Evolutionary conservation across 2,113 vertebrate genomes (phyloP), one percentile per base, ranked within the genome.

Genomic region (Zonotrichia leucophrys): DNA sequence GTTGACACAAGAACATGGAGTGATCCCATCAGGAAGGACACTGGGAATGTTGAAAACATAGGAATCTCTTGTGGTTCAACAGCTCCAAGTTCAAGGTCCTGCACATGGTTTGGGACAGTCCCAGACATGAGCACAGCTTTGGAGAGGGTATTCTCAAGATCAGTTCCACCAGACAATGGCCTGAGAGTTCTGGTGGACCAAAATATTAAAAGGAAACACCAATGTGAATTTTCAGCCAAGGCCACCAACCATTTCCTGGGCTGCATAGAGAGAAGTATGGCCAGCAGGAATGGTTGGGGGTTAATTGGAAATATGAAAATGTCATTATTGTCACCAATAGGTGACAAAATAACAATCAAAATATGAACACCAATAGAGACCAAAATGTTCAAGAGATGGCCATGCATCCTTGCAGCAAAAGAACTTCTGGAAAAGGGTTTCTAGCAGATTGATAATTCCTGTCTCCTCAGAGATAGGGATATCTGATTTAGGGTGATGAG

Each of bases 51-150:
- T 35, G 31, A 35, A 25, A 19, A 35, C 23, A 5, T 6, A 39
- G 55, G 28, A 64, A 39, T 18, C 9, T n/a, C n/a, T 3, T 39
- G 17, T 6, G 22, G 3, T 33, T 39, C 23, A 39, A 39, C 15
- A 64, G 9, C 1, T 46, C 7, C 41, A 55, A 39, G 14, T 5
- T 4, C 11, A 47, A 7, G 4, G 2, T 74, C 18, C 23, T 55
- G 2, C 9, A 39, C 18, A 4, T 28, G 27, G 0, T 0, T 3
- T 33, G 28, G 14, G 49, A 9, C 27, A 55, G 5, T 64, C n/a
- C 27, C n/a, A 39, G 18, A 28, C 28, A 39, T 3, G 15, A 55
- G 41, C 2, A 22, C 23, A 37, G 16, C 11, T 31, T 53, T 6
- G 41, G n/a, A 41, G 28, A 66, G 30, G n/a, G 55, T 24, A 3